These are phyloP conservation scores for Pelmatolapia mariae DNA, from an alignment of 2,113 vertebrate species.

Conservation along the genomic window DNA sequence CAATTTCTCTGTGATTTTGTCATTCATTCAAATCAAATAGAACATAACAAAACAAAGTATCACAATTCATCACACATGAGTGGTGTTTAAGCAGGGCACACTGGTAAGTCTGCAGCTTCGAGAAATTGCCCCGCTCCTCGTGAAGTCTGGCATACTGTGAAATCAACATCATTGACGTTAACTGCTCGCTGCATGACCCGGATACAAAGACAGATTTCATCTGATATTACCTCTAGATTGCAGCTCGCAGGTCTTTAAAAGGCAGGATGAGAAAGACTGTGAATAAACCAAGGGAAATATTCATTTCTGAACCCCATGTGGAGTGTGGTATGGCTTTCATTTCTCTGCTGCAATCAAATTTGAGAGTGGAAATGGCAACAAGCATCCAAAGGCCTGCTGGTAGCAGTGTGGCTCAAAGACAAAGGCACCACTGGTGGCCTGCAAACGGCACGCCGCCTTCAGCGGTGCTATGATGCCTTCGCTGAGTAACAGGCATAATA, in stretches of 20 bases:
- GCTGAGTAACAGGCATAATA: slow-evolving; percentile 49
- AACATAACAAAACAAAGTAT: neutral
- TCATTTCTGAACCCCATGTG: neutral
- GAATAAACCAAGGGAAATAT: slow-evolving; percentile 16
- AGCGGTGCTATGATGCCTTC: slow-evolving; percentile 17
- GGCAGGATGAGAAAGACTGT: neutral
- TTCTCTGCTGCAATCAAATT: slow-evolving; percentile 61
- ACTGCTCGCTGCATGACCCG: neutral
- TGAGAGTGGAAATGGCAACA: slow-evolving; percentile 28
- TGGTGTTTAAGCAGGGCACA: neutral
- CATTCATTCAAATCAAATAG: neutral
- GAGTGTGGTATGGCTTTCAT: slow-evolving; percentile 33
- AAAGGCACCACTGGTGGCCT: slow-evolving; percentile 31
- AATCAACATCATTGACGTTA: slow-evolving; percentile 3
- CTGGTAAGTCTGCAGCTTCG: neutral
- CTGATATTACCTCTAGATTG: neutral
- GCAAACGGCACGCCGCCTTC: slow-evolving; percentile 41
- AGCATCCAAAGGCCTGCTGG: slow-evolving; percentile 57
- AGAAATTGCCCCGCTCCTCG: neutral
- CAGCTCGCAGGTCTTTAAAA: neutral
- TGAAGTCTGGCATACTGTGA: slow-evolving; percentile 3
- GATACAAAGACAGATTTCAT: slow-evolving; percentile 10
- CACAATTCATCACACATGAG: neutral
- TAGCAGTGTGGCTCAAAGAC: slow-evolving; percentile 44
- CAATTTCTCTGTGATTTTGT: neutral